These are phyloP conservation scores for Amphiduros pacificus DNA, from an alignment of 2,888 invertebrate species.

Conservation along the genomic window DNA sequence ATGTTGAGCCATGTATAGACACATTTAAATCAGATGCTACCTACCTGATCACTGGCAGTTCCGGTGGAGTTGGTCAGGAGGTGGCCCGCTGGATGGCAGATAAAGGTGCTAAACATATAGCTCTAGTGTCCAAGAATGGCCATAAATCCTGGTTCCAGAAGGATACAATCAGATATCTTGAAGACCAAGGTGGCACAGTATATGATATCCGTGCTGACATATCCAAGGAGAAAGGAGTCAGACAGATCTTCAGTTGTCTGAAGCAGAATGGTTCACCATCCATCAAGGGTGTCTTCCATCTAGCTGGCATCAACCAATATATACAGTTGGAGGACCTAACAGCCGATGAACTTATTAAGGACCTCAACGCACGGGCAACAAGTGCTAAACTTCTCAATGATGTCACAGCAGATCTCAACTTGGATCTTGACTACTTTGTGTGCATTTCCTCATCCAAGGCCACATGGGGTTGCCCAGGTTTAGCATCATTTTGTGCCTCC, in stretches of 20 bases:
- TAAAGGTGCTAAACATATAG: constrained; percentile 6
- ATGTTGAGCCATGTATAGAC: neutral
- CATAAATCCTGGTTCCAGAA: constrained; percentile 1
- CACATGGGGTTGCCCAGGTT: constrained; percentile 5
- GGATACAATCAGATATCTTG: neutral
- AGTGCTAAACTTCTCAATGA: constrained; percentile 1
- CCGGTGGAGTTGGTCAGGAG: constrained; percentile 2
- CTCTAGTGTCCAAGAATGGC: neutral
- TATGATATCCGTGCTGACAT: constrained; percentile 5
- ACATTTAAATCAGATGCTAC: neutral
- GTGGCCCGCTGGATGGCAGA: constrained; percentile 15
- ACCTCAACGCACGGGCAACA: neutral
- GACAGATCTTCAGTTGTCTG: neutral
- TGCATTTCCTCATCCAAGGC: constrained; percentile 6
- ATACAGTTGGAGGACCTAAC: constrained; percentile 1
- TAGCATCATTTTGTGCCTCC: neutral
- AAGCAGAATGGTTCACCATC: neutral
- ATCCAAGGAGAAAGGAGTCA: neutral
- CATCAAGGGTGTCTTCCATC: constrained; percentile 11
- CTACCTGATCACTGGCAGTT: constrained; percentile 6
- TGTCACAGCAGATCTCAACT: neutral
- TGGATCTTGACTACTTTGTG: constrained; percentile 12
- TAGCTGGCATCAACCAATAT: neutral
- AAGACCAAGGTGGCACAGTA: neutral
- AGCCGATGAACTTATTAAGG: neutral